Base-by-base conservation (phyloP, 2,797 vertebrate species). In the Chelon auratus region DNA sequence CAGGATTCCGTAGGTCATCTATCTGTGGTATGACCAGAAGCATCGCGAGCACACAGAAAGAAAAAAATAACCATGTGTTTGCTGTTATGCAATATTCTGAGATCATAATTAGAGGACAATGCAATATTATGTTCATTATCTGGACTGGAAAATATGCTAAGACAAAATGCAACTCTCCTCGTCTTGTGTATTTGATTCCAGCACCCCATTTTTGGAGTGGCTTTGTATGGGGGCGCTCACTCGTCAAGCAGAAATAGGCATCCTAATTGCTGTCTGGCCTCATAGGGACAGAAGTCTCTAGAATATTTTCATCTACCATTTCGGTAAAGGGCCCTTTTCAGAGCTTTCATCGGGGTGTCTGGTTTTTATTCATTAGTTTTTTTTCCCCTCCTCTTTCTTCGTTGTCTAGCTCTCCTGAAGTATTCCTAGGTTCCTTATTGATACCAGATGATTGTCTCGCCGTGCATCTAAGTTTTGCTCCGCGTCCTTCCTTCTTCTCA, bases 51-150 rank as follows among this genome's bases (percentile, higher is more conserved):
- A 22, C 48, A 60, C 68, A 24, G 6, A 47, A 56, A 50, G 70
- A 26, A 63, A 68, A 54, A 72, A 26, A 64, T 72, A 64, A 53
- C 10, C 43, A 39, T 40, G 39, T 3, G n/a, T 48, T 48, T 71
- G 58, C 43, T 47, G 78, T 93, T 93, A 93, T 68, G 83, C 83
- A 92, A 91, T 80, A 71, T 82, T 85, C 76, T 88, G 87, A 87
- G 76, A 81, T 90, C 82, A 85, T 90, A 90, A 90, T 93, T 92
- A 85, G 86, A 78, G 84, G 62, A 92, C 92, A 92, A 87, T 89
- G 84, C 77, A 76, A 90, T 90, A 90, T 93, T 93, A 91, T 93
- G 81, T 86, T 89, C 68, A 91, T 91, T 88, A 91, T 93, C 82
- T 91, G 88, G 85, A 87, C 84, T 92, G 90, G 89, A 93, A 94